A percentile compares a stretch with the other conserved stretches of the same genome.
These are phyloP conservation scores for Pardalotus punctatus DNA, from an alignment of 2,113 vertebrate species.

Conservation along the genomic window DNA sequence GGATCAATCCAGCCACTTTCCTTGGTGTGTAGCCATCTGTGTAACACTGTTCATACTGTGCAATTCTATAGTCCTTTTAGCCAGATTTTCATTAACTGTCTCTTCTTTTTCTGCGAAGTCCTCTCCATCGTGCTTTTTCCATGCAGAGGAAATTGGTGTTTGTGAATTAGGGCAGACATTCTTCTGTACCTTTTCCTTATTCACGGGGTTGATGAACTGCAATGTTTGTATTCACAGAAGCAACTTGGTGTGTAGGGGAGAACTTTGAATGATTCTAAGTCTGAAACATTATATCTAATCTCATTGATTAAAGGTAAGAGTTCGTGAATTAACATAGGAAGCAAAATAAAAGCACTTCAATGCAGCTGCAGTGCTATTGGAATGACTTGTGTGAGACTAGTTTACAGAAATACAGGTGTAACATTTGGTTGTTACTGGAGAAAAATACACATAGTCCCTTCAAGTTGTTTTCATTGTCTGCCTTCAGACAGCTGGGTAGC, in stretches of 20 bases:
- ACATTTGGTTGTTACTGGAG: background rate
- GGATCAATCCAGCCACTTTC: background rate
- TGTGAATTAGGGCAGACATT: background rate
- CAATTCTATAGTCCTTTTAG: background rate
- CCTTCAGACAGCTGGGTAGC: background rate
- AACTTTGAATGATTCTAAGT: background rate
- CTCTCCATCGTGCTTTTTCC: background rate
- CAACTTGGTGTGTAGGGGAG: background rate
- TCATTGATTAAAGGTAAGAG: background rate
- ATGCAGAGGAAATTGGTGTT: background rate
- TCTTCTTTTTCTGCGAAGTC: background rate
- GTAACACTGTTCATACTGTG: background rate
- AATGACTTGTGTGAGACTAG: background rate
- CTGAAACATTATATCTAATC: background rate
- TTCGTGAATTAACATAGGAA: background rate
- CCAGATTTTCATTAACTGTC: background rate
- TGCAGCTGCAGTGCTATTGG: background rate
- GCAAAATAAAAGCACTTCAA: background rate
- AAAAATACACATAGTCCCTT: background rate
- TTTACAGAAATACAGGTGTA: background rate
- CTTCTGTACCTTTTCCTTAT: background rate
- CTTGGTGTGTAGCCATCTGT: background rate
- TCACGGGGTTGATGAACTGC: background rate
- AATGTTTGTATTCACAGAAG: background rate
- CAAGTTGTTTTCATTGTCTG: background rate